phyloP scores from a whole-genome alignment of 2,113 vertebrate genomes.

The Pteronura brasiliensis region DNA sequence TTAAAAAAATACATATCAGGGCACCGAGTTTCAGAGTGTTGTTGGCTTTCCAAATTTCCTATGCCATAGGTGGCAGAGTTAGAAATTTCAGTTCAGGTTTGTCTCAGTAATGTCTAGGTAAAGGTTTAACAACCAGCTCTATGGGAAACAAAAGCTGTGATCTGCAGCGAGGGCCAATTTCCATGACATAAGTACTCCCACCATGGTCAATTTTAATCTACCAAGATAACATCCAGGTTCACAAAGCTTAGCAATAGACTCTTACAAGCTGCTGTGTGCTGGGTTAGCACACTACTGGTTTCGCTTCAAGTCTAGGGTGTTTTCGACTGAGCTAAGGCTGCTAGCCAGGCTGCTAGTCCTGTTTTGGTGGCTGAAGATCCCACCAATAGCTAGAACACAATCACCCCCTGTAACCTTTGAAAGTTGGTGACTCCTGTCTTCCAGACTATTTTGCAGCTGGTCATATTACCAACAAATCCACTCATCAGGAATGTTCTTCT shows the following conservation, averaged over 20 bases:
- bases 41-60: background rate
- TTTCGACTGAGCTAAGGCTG: background rate
- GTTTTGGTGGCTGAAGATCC: background rate
- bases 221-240: background rate
- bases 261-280: background rate
- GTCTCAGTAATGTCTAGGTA: background rate
- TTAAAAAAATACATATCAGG: background rate
- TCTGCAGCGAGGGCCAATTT: background rate
- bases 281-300: background rate
- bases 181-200: background rate
- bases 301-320: background rate
- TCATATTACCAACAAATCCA: slow-evolving; percentile 31
- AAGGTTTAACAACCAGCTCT: background rate
- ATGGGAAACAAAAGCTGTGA: background rate
- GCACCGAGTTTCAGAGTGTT: background rate
- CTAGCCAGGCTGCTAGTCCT: background rate
- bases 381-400: background rate
- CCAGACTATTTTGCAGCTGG: slow-evolving; percentile 9
- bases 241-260: background rate
- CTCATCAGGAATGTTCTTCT: background rate
- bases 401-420: background rate
- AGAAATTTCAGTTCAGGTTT: background rate
- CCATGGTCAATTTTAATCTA: background rate
- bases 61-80: background rate
- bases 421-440: background rate